Evolutionary conservation across 1,140 invertebrate species (phyloP), one percentile per base, ranked within the genome.

Genomic region (Euura lappo): DNA sequence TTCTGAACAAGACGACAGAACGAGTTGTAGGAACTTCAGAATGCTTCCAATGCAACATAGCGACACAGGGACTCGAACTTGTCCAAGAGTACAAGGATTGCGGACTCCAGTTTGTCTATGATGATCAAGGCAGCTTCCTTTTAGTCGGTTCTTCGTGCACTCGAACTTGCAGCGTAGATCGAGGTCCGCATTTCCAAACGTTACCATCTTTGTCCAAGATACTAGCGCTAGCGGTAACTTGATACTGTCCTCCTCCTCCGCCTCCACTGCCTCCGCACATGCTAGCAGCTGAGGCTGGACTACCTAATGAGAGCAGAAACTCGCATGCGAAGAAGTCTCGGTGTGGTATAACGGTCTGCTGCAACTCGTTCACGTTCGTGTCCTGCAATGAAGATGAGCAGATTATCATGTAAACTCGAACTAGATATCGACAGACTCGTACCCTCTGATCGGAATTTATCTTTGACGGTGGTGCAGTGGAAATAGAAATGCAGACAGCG

Each of bases 291-390:
- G 70, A 43, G 2, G 71, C 65, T 5, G 79, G 72, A 64, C 73
- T 82, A 13, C 81, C 79, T 13, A 91, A 81, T 0, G 91, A 90
- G 44, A 95, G 83, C 3, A 96, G 84, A 84, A 96, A 95, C 79
- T 94, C 93, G 11, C 93, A 92, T 2, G 93, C 92, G 77, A 96
- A 95, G 80, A 95, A 96, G 77, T 96, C 94, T 44, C 93, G 91
- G 81, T 94, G 93, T 28, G 94, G 94, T 68, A 90, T 90, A 0
- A 94, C 92, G 1, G 89, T 92, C 80, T 94, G 92, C 64, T 89
- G 90, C 47, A 93, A 79, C 44, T 89, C 89, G 2, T 89, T 90
- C 0, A 86, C 85, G 71, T 90, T 89, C 51, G 78, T 76, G 73
- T 83, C 80, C 83, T 88, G 68, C 11, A 74, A 76, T 69, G 6